A percentile compares a stretch with the other conserved stretches of the same genome.
Evolutionary conservation across 2,797 vertebrate species (phyloP).

Genomic region (Gephyroberyx darwinii): DNA sequence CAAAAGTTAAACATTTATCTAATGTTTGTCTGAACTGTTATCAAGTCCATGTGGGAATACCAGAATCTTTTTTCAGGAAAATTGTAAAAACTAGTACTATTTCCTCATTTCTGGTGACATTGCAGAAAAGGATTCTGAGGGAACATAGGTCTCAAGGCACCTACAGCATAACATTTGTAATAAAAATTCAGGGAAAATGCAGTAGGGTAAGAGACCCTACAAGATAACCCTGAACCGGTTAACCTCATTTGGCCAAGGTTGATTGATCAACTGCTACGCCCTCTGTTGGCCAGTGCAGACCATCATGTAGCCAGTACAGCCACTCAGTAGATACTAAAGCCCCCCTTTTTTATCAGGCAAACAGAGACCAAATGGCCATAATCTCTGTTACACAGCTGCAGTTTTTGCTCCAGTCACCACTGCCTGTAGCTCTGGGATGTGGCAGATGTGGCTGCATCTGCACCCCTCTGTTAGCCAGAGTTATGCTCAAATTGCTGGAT

Average conservation of each 20-base stretch:
- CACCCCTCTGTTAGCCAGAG: conserved; percentile 12
- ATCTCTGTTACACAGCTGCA: conserved; percentile 20
- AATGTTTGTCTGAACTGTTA: background rate
- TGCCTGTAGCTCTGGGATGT: conserved; percentile 10
- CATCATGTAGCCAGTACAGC: background rate
- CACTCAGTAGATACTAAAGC: background rate
- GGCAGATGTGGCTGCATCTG: conserved; percentile 31
- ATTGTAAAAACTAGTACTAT: background rate
- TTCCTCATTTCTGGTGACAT: background rate
- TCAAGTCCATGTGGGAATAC: background rate
- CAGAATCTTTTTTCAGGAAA: background rate
- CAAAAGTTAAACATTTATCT: no score
- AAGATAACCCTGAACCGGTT: background rate
- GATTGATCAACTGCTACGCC: background rate
- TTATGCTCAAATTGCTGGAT: background rate
- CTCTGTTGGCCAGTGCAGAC: background rate
- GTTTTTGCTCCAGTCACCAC: conserved; percentile 10
- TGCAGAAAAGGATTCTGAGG: background rate
- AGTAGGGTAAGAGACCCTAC: no score
- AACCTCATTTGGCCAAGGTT: background rate
- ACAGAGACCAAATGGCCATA: conserved; percentile 1
- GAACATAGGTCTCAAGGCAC: background rate
- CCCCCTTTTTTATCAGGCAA: conserved; percentile 10
- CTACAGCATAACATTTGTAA: no score
- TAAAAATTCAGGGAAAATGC: background rate